Evolutionary conservation across 2,888 invertebrate genomes (phyloP), one percentile per base, ranked within the genome.

Genomic region (Drosophila multiciliata): DNA sequence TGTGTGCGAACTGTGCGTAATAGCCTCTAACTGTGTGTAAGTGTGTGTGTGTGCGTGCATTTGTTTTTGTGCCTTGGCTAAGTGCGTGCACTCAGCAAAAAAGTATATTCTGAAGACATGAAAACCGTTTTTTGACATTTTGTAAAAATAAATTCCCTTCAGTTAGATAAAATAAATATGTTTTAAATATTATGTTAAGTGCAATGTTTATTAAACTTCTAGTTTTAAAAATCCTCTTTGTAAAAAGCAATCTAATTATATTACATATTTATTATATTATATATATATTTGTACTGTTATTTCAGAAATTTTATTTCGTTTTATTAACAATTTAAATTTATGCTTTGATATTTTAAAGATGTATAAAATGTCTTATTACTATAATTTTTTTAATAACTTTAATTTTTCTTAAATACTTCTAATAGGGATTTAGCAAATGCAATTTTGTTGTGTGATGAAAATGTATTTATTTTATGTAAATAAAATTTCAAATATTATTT

Each of bases 61-160:
- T 20, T 54, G 54, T 17, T 23, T 38, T 17, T 54, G 26, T n/a
- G 73, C 36, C 68, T 66, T 66, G 74, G 71, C 80, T 78, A 80
- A 78, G 79, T 80, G 79, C 77, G 73, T 55, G 26, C 55, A 55
- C 55, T 55, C 17, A 29, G 11, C 36, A 38, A 55, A 55, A 55
- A 53, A 15, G 11, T 20, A 20, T 20, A 9, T 33, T 15, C 33
- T 7, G 15, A 20, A 42, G 6, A 20, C 6, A n/a, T 12, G 12
- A 52, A 50, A n/a, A 52, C 32, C 5, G 0, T 15, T 32, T 15
- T 23, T 15, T 7, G 26, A 26, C 26, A 12, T 26, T 36, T 26
- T 23, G 15, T 8, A 23, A 23, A 45, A 45, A 45, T 45, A 8
- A 7, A 4, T 15, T 23, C 1, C 0, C 6, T 29, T 29, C 29